Evolutionary conservation across 2,888 invertebrate species (phyloP).

Genomic region (Synergus umbraculus): DNA sequence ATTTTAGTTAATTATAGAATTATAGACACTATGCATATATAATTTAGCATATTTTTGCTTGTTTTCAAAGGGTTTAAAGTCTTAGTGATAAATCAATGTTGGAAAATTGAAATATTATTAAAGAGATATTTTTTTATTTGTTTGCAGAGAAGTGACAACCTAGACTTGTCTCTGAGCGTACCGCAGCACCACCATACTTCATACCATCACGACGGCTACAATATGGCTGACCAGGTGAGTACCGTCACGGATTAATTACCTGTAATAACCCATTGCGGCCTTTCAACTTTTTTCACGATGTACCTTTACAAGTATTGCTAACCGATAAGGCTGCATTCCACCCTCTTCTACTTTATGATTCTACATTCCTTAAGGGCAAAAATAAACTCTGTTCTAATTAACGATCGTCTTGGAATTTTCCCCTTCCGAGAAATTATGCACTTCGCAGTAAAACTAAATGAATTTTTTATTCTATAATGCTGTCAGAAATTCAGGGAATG

Average conservation of each 20-base stretch:
- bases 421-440: not conserved
- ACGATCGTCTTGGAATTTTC: not conserved
- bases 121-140: constrained; percentile 70
- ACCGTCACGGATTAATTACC: constrained; percentile 34
- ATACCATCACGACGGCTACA: constrained; percentile 84
- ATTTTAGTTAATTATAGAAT: no score
- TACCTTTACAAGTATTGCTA: constrained; percentile 21
- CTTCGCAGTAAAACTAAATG: not conserved
- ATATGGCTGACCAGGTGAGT: constrained; percentile 87
- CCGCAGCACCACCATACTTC: constrained; percentile 79
- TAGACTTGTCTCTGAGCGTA: constrained; percentile 85
- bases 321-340: not conserved
- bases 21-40: no score
- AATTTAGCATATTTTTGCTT: not conserved
- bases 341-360: constrained; percentile 19
- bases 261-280: constrained; percentile 18
- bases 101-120: constrained; percentile 10
- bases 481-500: not conserved
- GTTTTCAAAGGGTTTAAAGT: not conserved
- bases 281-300: constrained; percentile 15
- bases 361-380: constrained; percentile 7
- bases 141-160: constrained; percentile 87
- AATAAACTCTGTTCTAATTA: constrained; percentile 14
- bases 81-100: not conserved
- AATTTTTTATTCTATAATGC: not conserved